A percentile compares a stretch with the other conserved stretches of the same genome.
These are phyloP conservation scores for Stercorarius parasiticus DNA, from an alignment of 2,113 vertebrate species.

Conservation along the genomic window DNA sequence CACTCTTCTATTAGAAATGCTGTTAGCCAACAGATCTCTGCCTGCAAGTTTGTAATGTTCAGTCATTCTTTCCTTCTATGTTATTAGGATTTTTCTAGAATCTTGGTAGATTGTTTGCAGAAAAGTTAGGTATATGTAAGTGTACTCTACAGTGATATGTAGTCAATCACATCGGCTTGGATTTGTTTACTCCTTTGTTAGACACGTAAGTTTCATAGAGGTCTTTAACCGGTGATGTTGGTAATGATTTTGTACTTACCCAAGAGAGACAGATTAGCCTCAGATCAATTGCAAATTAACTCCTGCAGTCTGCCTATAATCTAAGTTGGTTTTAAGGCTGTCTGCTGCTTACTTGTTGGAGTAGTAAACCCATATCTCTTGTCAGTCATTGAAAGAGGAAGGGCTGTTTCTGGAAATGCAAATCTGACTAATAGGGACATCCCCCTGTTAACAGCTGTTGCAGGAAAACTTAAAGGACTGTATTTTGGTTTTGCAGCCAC, in stretches of 20 bases:
- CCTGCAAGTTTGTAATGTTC: not conserved
- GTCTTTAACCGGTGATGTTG: not conserved
- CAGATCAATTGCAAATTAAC: not conserved
- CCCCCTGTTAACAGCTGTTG: not conserved
- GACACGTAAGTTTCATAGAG: not conserved
- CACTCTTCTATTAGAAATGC: not conserved
- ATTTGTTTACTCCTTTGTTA: not conserved
- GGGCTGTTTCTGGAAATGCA: not conserved
- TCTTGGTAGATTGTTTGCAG: not conserved
- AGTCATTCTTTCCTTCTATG: not conserved
- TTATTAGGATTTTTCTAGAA: not conserved
- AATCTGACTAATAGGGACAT: not conserved
- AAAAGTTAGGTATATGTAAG: not conserved
- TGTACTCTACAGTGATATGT: not conserved
- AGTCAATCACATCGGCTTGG: not conserved
- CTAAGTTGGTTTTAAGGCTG: not conserved
- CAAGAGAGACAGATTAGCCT: not conserved
- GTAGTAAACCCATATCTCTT: not conserved
- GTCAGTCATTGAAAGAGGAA: not conserved
- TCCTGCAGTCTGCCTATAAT: not conserved
- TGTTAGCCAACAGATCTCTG: not conserved
- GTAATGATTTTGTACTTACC: not conserved
- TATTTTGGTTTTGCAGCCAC: not conserved
- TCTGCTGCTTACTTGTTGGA: not conserved
- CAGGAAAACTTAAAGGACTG: not conserved